Evolutionary conservation across 2,888 invertebrate species (phyloP).

Genomic region (Conomelus anceps): DNA sequence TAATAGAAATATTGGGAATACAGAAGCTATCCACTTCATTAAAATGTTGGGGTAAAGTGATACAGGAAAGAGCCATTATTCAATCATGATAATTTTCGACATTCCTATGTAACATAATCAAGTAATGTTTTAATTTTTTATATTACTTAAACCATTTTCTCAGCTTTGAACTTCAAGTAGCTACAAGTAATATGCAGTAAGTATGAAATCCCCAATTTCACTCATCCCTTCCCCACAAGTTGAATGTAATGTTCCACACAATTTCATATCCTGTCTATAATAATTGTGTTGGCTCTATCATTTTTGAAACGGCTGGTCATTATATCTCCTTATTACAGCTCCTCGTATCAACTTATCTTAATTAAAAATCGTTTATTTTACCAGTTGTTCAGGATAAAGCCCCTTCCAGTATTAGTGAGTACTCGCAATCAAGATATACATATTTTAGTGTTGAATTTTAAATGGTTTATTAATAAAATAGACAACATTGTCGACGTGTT

Average conservation of each 20-base stretch:
- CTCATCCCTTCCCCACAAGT: not conserved
- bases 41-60: not conserved
- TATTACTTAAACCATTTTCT: not conserved
- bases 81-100: not conserved
- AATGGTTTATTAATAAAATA: not conserved
- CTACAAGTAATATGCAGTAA: not conserved
- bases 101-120: not conserved
- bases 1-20: no score
- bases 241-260: not conserved
- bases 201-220: not conserved
- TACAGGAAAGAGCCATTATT: not conserved
- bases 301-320: not conserved
- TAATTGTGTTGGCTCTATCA: not conserved
- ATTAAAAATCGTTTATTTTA: constrained; percentile 27
- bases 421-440: constrained; percentile 38
- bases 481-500: not conserved
- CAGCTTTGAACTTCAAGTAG: not conserved
- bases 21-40: not conserved
- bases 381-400: constrained; percentile 97
- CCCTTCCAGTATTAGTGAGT: constrained; percentile 98
- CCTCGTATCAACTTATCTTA: not conserved
- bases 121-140: not conserved
- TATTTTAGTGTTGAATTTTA: not conserved
- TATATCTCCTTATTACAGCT: not conserved
- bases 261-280: not conserved